Evolutionary conservation across 2,113 vertebrate genomes (phyloP), one percentile per base, ranked within the genome.

Genomic region (Daboia siamensis): DNA sequence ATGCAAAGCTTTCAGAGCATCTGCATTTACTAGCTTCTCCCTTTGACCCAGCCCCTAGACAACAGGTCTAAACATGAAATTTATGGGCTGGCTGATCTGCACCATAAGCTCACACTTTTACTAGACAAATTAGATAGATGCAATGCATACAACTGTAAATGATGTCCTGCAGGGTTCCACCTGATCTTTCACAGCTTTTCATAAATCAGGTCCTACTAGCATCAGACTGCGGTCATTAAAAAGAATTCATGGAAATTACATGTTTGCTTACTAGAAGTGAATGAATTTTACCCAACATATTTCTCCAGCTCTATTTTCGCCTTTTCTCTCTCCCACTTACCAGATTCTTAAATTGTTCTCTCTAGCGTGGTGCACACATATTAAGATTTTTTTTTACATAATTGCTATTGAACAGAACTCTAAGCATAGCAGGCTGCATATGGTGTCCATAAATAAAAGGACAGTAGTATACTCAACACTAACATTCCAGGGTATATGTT

Each of bases 171-270:
- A 97, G 98, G 96, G 97, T 93, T 97, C 97, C 97, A 98, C 97
- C 98, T 98, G 97, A 98, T 98, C 98, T 96, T 97, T 97, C 96
- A 98, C 97, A 97, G 97, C 97, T 97, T 97, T 97, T 97, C 98
- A 99, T 99, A 99, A 99, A 99, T 99, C 98, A 99, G 97, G 95
- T 97, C 97, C 97, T 97, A 97, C 97, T 95, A 97, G 96, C 96
- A 95, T 20, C 97, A 98, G 97, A 97, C 96, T 96, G 96, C 96
- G 98, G 97, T 97, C 98, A 98, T 99, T 99, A 99, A 99, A 99
- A 99, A 98, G 98, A 98, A 99, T 99, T 99, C 98, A 99, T 98
- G 98, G 97, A 99, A 99, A 99, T 99, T 98, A 98, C 98, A 98
- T 97, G 98, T 98, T 98, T 98, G 98, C 98, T 98, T 98, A 98